These are phyloP conservation scores for Drosophila sechellia DNA, from an alignment of 1,140 invertebrate species.

Conservation along the genomic window DNA sequence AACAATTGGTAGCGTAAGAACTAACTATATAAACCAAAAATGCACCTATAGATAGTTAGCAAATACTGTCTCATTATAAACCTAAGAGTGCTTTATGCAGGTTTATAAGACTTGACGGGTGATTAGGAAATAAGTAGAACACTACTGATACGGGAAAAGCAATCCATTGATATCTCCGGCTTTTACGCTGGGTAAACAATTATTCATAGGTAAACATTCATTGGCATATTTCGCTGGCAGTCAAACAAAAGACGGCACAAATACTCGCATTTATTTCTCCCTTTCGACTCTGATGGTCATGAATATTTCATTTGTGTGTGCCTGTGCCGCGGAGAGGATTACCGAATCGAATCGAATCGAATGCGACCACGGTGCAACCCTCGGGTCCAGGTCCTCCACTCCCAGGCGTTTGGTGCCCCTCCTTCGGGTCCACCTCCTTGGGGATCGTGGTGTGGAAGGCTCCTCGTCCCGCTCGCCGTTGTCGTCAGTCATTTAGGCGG, in stretches of 20 bases:
- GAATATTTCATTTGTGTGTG: constrained; percentile 52
- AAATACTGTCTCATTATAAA: not conserved
- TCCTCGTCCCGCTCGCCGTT: constrained; percentile 38
- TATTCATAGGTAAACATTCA: constrained; percentile 48
- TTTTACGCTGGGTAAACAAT: constrained; percentile 40
- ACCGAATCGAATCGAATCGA: constrained; percentile 27
- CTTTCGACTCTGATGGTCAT: constrained; percentile 19
- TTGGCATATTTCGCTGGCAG: constrained; percentile 28
- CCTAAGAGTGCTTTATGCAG: not conserved
- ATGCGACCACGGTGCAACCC: constrained; percentile 54
- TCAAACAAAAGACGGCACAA: constrained; percentile 26
- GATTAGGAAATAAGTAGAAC: constrained; percentile 13
- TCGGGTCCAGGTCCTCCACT: constrained; percentile 20
- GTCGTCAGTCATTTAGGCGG: constrained; percentile 80
- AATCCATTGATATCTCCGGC: constrained; percentile 39
- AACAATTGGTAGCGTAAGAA: too few relatives aligned
- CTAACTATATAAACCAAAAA: not conserved
- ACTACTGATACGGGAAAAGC: constrained; percentile 17
- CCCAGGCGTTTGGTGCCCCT: constrained; percentile 19
- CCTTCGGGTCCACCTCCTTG: constrained; percentile 27
- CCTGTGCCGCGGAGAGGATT: constrained; percentile 21
- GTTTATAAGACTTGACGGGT: not conserved
- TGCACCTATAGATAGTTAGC: not conserved
- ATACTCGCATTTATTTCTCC: constrained; percentile 21
- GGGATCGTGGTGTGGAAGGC: constrained; percentile 25